Evolutionary conservation across 2,797 vertebrate genomes (phyloP), one percentile per base, ranked within the genome.

Genomic region (Peromyscus melanophrys): DNA sequence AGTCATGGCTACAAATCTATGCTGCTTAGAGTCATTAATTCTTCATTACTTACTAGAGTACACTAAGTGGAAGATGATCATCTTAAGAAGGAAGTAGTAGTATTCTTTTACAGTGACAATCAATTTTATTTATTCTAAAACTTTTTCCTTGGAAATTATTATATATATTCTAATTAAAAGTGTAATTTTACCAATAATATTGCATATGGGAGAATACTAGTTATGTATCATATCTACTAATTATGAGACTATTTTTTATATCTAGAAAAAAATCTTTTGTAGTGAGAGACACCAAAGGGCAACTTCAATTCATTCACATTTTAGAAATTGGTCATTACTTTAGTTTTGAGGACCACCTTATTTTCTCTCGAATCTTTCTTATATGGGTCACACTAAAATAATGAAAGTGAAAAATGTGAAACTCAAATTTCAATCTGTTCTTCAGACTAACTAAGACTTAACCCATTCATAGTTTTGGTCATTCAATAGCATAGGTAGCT

Each of bases 71-170:
- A 61, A 84, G 5, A 69, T 88, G 3, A 31, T 17, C 23, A 23
- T 80, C 13, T 87, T 43, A 7, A 67, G 11, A 82, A 88, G 67
- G 1, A 92, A 86, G 49, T 43, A 63, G 6, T 13, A 75, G 34
- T 90, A 25, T 85, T 87, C 9, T 37, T 94, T 89, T 4, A 67
- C 34, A 40, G 71, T n/a, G 86, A 55, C 65, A 78, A 69, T 81
- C 65, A 37, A 46, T 83, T 94, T 71, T 85, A 16, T 86, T 94
- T 40, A 88, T 94, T 90, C 31, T 61, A 92, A 83, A 92, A 37
- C 17, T 71, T 13, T 65, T 69, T 78, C 2, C 61, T 29, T 85
- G 89, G 1, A 49, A 67, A 76, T 88, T 88, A 89, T 89, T 96
- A 88, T 82, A 9, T 31, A 40, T 87, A 37, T 37, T 34, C 67